Evolutionary conservation across 2,797 vertebrate genomes (phyloP), one percentile per base, ranked within the genome.

Genomic region (Geotrypetes seraphini): DNA sequence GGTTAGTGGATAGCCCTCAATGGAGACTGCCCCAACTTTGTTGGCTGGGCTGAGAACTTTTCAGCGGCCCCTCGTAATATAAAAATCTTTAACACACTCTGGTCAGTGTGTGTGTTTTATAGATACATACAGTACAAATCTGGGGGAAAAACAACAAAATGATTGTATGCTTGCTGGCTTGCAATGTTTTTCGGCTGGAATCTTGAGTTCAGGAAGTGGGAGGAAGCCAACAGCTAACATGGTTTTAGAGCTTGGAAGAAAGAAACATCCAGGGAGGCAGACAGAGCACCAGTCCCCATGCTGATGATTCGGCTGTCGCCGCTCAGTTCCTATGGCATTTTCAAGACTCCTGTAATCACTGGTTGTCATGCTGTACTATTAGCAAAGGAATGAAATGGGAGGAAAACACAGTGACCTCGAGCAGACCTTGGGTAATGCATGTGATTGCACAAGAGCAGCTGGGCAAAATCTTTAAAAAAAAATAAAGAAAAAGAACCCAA

Each of bases 251-350:
- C 28, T 13, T 3, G 8, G 22, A 52, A 53, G 30, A 45, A 43
- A 38, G 32, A 25, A 6, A 25, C 28, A 48, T n/a, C n/a, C n/a
- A n/a, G n/a, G n/a, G n/a, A n/a, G n/a, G n/a, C n/a, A n/a, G n/a
- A n/a, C n/a, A n/a, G n/a, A n/a, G n/a, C n/a, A n/a, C n/a, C n/a
- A n/a, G n/a, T n/a, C n/a, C 68, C 48, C 28, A 18, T 55, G 63
- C 66, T 53, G 46, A 50, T 36, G 48, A 47, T 31, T 43, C 51
- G 32, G 32, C 46, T 54, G 4, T 25, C 29, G 27, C 33, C 60
- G 54, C 61, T 46, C 70, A 70, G 57, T 60, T 68, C 52, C 47
- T 60, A 53, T 61, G 71, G 52, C 63, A 74, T 76, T 75, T 73
- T 69, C 61, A 65, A 72, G 65, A 60, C 50, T 63, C 53, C 56